Evolutionary conservation across 2,888 invertebrate genomes (phyloP), one percentile per base, ranked within the genome.

Genomic region (Acronicta alni): DNA sequence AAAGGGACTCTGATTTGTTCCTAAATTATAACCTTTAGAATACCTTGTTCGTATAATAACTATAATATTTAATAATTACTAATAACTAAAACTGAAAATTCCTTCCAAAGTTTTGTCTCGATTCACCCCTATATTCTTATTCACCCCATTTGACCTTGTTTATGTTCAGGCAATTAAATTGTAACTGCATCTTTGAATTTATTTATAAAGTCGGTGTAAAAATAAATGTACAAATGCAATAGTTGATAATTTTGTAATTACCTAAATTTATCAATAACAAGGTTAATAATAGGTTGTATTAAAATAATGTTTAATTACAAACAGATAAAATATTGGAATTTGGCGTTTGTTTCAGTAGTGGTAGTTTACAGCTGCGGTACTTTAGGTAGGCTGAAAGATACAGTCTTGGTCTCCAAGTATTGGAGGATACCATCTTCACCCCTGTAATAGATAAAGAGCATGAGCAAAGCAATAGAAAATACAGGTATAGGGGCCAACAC

Each of bases 331-430:
- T 46, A 12, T 12, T 32, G 32, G 38, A 32, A 30, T 55, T 41
- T 39, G 7, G 32, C 35, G 43, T 44, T 41, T 75, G 45, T 57
- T 47, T 30, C 12, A 30, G 30, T 26, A 2, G 44, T 47, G 47
- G 47, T 54, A 12, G 30, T 67, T 89, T 86, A 92, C 26, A 90
- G 66, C 57, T 72, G 59, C 2, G 92, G 91, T 64, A 89, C 88
- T 81, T 93, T 93, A 89, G 96, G 80, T 91, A 97, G 75, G 95
- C 96, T 89, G 68, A 97, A 96, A 9, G 96, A 95, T 39, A 98
- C 95, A 26, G 97, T 97, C 91, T 98, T 98, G 38, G 95, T 95
- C 85, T 98, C 97, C 79, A 97, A 88, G 85, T 98, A 98, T 83
- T 96, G 96, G 66, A 95, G 94, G 72, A 98, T 92, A 5, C 97